Conservation (phyloP, 2,113 vertebrate species). For the Corythoichthys intestinalis region DNA sequence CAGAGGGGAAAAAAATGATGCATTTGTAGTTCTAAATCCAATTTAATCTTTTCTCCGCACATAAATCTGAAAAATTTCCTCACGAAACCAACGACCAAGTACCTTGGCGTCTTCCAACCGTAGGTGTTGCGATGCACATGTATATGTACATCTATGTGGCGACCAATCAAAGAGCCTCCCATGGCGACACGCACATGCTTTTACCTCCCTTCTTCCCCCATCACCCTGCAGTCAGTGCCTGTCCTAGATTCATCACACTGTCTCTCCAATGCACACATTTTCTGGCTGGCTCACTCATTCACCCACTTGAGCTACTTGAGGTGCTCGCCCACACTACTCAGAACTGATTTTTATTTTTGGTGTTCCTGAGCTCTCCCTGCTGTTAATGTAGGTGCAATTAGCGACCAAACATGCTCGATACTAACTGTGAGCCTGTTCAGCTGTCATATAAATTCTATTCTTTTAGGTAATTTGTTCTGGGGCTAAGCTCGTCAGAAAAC, state of each 20-base stretch:
- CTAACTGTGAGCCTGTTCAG: not conserved
- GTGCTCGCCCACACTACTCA: slow-evolving; percentile 48
- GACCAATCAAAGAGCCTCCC: not conserved
- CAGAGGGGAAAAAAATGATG: too few relatives aligned
- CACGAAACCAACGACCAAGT: not conserved
- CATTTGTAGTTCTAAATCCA: too few relatives aligned
- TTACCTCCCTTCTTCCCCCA: slow-evolving; percentile 42
- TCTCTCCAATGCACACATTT: slow-evolving; percentile 18
- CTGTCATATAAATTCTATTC: not conserved
- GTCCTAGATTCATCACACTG: slow-evolving; percentile 67
- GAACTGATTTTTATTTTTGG: slow-evolving; percentile 18
- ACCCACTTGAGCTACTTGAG: slow-evolving; percentile 47
- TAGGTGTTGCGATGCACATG: not conserved
- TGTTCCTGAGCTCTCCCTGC: not conserved
- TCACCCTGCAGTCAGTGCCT: slow-evolving; percentile 70
- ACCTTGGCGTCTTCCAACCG: not conserved
- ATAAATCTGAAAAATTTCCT: not conserved
- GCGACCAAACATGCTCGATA: slow-evolving; percentile 16
- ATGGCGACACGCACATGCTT: not conserved
- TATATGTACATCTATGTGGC: too few relatives aligned
- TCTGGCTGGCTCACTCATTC: slow-evolving; percentile 39
- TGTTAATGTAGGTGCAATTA: slow-evolving; percentile 35
- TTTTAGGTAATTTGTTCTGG: too few relatives aligned
- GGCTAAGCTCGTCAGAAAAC: too few relatives aligned
- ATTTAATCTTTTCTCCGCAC: not conserved